Conservation (phyloP, 2,888 invertebrate species). For the Apantesis nais region DNA sequence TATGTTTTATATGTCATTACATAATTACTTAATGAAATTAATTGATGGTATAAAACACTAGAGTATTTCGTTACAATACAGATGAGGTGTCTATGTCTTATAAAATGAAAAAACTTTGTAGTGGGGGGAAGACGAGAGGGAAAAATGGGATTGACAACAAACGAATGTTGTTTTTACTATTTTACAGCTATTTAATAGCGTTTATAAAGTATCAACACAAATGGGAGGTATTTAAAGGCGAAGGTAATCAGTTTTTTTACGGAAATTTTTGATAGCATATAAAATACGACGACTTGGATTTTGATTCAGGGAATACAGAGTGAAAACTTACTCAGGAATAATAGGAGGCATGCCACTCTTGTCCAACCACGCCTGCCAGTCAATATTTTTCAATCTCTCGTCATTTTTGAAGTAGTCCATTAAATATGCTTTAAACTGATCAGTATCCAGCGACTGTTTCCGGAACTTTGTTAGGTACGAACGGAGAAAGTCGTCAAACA, state of each 20-base stretch:
- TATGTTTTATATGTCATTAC: not conserved
- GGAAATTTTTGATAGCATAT: not conserved
- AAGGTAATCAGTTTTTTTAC: no score
- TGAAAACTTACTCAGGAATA: conserved; percentile 89
- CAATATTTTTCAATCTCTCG: conserved; percentile 86
- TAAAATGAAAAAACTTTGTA: not conserved
- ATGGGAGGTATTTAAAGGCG: no score
- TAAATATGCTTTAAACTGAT: conserved; percentile 91
- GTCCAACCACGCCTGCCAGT: conserved; percentile 95
- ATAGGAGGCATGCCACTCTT: conserved; percentile 95
- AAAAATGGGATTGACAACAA: no score
- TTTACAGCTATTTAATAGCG: no score
- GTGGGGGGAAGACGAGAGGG: no score
- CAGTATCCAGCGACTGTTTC: conserved; percentile 92
- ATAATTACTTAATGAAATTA: not conserved
- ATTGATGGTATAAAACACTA: not conserved
- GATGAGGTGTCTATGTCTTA: no score
- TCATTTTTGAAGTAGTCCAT: conserved; percentile 89
- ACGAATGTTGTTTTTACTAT: no score
- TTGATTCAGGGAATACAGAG: not conserved
- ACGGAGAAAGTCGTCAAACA: conserved; percentile 93
- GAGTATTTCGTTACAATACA: not conserved
- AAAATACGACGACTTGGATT: not conserved
- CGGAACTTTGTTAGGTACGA: conserved; percentile 93
- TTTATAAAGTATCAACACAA: no score